These are phyloP conservation scores for Romanogobio albipinnatus DNA, from an alignment of 2,113 vertebrate species.

Conservation along the genomic window DNA sequence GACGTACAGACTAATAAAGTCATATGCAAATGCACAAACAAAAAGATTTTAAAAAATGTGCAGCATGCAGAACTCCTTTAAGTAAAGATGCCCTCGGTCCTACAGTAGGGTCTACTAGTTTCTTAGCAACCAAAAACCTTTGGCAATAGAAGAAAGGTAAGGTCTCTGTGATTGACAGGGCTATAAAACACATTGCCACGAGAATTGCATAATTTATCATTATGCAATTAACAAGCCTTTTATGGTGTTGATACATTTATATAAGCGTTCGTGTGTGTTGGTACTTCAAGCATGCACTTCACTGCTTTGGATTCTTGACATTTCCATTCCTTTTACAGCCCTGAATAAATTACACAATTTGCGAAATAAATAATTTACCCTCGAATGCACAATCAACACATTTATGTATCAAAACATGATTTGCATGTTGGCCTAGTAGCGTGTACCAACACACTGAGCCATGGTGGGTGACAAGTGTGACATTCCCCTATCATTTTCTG, in stretches of 20 bases:
- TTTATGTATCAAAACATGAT: neutral
- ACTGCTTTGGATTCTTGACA: neutral
- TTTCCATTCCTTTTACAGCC: neutral
- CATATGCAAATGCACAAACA: neutral
- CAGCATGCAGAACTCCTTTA: neutral
- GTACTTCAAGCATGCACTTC: neutral
- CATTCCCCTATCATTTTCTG: neutral
- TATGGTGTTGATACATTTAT: constrained; percentile 11
- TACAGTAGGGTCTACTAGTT: constrained; percentile 3
- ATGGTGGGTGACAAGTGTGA: neutral
- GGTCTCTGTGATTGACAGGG: neutral
- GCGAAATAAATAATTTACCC: neutral
- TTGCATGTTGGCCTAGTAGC: neutral
- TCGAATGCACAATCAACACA: neutral
- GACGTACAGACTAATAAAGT: neutral
- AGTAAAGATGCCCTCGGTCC: neutral
- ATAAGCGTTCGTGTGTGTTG: neutral
- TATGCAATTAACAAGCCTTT: constrained; percentile 35
- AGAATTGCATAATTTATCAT: constrained; percentile 9
- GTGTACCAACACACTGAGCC: neutral
- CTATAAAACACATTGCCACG: constrained; percentile 8
- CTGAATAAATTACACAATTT: neutral
- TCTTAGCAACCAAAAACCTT: constrained; percentile 37
- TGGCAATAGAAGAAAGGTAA: constrained; percentile 16
- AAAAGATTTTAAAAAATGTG: neutral